Percentiles rank a stretch among this genome's conserved stretches.
Conservation (phyloP, 1,140 invertebrate genomes). For the Magallana ariakensis region DNA sequence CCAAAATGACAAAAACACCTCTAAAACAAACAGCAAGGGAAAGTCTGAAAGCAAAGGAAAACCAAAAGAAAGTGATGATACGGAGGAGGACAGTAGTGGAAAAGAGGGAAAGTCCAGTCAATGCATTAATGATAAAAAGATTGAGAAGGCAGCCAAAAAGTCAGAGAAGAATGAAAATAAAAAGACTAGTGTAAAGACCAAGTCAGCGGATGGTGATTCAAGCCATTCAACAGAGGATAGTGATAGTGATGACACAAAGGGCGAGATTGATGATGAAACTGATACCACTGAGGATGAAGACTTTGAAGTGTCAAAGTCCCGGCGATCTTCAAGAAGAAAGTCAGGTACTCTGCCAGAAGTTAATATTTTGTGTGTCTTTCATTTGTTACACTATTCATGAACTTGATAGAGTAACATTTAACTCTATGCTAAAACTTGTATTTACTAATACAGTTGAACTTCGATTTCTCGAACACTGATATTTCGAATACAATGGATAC, state of each 20-base stretch:
- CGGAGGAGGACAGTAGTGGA: background rate
- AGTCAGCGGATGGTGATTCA: background rate
- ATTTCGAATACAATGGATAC: too few relatives aligned
- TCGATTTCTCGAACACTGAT: too few relatives aligned
- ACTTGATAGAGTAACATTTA: too few relatives aligned
- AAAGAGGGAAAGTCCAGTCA: background rate
- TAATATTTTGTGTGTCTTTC: too few relatives aligned
- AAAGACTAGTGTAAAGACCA: too few relatives aligned
- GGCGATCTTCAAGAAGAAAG: background rate
- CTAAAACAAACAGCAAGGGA: constrained; percentile 11
- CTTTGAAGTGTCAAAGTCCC: background rate
- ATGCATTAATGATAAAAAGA: background rate
- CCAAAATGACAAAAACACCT: constrained; percentile 34
- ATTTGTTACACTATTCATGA: too few relatives aligned
- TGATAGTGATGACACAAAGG: background rate
- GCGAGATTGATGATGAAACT: background rate
- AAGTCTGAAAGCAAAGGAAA: background rate
- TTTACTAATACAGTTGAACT: too few relatives aligned
- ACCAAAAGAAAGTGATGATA: constrained; percentile 34
- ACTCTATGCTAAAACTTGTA: too few relatives aligned
- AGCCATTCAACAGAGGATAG: constrained; percentile 2
- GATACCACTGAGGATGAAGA: constrained; percentile 15
- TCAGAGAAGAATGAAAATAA: background rate
- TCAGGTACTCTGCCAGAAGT: background rate
- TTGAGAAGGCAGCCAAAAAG: constrained; percentile 21